These are phyloP conservation scores for Mastigias papua DNA, from an alignment of 30 jellyfish, hydroid and myxozoan genomes.

Conservation along the genomic window DNA sequence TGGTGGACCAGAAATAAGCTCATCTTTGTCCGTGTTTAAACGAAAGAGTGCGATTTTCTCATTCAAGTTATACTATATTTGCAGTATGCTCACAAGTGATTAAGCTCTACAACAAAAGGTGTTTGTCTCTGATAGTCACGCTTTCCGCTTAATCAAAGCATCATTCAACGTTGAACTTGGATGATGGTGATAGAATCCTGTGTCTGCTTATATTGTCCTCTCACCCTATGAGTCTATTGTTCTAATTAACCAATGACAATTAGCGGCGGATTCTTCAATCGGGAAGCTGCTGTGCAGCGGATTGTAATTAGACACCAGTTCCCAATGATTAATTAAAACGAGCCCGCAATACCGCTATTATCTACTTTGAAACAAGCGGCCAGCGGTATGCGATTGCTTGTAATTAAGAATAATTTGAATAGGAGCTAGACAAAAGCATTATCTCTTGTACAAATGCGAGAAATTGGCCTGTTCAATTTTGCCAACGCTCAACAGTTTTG, in stretches of 20 bases:
- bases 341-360: conserved; percentile 80
- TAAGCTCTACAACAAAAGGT: conserved; percentile 62
- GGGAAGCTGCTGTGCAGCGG: conserved; percentile 82
- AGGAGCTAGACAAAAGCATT: conserved; percentile 91
- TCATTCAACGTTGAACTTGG: conserved; percentile 43
- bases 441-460: conserved; percentile 84
- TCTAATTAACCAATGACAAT: conserved; percentile 82
- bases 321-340: conserved; percentile 87
- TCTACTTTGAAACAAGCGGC: conserved; percentile 38
- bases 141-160: conserved; percentile 81
- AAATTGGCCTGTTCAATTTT: conserved; percentile 80
- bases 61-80: conserved; percentile 58
- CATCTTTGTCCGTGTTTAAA: background rate
- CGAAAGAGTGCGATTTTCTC: conserved; percentile 42
- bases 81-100: conserved; percentile 74
- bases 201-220: conserved; percentile 78
- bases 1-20: background rate
- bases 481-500: conserved; percentile 35
- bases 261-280: conserved; percentile 79
- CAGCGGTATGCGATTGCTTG: conserved; percentile 88
- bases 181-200: conserved; percentile 69
- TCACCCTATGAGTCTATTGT: conserved; percentile 86
- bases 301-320: conserved; percentile 92
- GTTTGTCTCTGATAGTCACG: conserved; percentile 83
- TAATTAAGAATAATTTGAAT: conserved; percentile 83